These are phyloP conservation scores for Himalopsyche japonica DNA, from an alignment of 2,888 invertebrate genomes.

Conservation along the genomic window DNA sequence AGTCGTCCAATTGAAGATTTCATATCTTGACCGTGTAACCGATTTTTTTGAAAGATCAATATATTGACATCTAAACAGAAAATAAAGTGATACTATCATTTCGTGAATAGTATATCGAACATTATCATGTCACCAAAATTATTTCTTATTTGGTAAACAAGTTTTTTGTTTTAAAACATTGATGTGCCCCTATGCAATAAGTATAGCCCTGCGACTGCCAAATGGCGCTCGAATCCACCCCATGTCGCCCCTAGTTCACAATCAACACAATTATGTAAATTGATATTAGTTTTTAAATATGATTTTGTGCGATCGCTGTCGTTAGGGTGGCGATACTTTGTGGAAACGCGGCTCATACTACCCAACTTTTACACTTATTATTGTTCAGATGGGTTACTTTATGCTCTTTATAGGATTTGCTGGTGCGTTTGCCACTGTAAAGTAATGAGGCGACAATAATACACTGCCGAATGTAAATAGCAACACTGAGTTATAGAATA, in stretches of 20 bases:
- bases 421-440: background rate
- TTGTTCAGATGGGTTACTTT: background rate
- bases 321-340: slow-evolving; percentile 6
- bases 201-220: slow-evolving; percentile 41
- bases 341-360: background rate
- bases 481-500: background rate
- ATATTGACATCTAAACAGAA: too few species aligned
- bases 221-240: slow-evolving; percentile 41
- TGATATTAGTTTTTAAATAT: slow-evolving; percentile 45
- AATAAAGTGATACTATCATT: too few species aligned
- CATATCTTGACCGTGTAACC: too few species aligned
- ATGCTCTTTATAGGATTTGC: background rate
- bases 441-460: background rate
- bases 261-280: slow-evolving; percentile 44
- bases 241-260: slow-evolving; percentile 13
- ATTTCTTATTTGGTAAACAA: too few species aligned
- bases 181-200: background rate
- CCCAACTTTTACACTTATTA: background rate
- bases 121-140: too few species aligned
- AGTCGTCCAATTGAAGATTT: too few species aligned
- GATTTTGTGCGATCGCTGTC: slow-evolving; percentile 33
- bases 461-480: background rate
- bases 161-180: background rate
- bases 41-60: too few species aligned
- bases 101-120: too few species aligned